Conservation (phyloP, 2,797 vertebrate genomes). For the Anguilla anguilla region DNA sequence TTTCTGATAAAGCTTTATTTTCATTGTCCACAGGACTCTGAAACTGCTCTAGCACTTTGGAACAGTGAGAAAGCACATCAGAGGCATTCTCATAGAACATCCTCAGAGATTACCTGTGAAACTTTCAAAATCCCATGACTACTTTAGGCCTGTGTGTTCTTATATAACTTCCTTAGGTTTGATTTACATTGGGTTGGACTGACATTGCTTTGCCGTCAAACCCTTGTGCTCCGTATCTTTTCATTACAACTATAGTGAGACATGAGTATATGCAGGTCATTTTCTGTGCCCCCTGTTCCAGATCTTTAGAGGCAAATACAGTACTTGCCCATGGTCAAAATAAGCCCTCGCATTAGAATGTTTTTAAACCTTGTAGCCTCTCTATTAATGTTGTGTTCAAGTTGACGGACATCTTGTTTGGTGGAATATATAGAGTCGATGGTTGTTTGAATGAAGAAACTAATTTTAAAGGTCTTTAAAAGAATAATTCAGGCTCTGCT, state of each 20-base stretch:
- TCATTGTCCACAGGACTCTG: neutral
- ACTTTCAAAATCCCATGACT: neutral
- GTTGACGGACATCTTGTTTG: no score
- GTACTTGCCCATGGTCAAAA: neutral
- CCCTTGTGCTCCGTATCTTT: neutral
- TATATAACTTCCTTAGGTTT: constrained; percentile 2
- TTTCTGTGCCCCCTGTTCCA: neutral
- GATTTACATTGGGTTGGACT: neutral
- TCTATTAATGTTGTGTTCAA: neutral
- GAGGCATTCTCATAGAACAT: neutral
- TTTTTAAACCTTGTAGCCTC: neutral
- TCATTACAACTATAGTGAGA: neutral
- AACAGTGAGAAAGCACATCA: neutral
- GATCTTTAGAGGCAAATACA: neutral
- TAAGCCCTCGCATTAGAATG: neutral
- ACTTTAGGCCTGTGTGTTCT: neutral
- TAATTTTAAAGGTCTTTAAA: neutral
- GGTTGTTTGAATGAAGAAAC: neutral
- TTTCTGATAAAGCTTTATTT: constrained; percentile 19
- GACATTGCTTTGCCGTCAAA: neutral
- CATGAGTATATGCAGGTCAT: neutral
- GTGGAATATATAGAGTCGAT: neutral
- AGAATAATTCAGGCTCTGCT: neutral
- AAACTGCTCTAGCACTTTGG: neutral
- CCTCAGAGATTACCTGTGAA: neutral